A percentile compares a stretch with the other conserved stretches of the same genome.
phyloP scores from a whole-genome alignment of 2,113 vertebrate species.

The Cygnus atratus region DNA sequence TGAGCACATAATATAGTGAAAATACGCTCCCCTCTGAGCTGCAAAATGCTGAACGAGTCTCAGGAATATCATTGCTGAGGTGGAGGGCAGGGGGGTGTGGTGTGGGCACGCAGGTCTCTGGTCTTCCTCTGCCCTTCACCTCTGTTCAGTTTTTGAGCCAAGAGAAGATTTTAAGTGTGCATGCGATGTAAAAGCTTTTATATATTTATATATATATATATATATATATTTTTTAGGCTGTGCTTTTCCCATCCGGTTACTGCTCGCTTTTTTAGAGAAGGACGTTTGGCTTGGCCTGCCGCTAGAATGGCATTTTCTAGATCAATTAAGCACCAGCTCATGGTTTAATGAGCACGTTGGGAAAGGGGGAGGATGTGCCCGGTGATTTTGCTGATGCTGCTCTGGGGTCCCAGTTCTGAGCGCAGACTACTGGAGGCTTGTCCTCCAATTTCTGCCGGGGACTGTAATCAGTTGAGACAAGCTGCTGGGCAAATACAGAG shows the following conservation, averaged over 20 bases:
- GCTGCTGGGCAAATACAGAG: slow-evolving; percentile 56
- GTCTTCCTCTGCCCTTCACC: neutral
- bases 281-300: neutral
- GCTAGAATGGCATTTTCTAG: neutral
- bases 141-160: neutral
- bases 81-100: neutral
- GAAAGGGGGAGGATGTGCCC: neutral
- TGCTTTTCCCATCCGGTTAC: neutral
- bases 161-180: neutral
- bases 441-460: neutral
- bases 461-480: slow-evolving; percentile 36
- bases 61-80: neutral
- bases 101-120: neutral
- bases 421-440: neutral
- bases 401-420: neutral
- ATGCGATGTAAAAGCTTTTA: neutral
- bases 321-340: neutral
- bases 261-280: neutral
- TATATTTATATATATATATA: neutral
- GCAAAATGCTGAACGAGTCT: neutral
- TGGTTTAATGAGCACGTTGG: neutral
- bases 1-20: neutral
- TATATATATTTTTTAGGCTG: neutral
- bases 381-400: neutral
- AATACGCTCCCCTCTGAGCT: neutral